Base-by-base conservation (phyloP, 2,888 invertebrate genomes). In the Tupiocoris notatus region DNA sequence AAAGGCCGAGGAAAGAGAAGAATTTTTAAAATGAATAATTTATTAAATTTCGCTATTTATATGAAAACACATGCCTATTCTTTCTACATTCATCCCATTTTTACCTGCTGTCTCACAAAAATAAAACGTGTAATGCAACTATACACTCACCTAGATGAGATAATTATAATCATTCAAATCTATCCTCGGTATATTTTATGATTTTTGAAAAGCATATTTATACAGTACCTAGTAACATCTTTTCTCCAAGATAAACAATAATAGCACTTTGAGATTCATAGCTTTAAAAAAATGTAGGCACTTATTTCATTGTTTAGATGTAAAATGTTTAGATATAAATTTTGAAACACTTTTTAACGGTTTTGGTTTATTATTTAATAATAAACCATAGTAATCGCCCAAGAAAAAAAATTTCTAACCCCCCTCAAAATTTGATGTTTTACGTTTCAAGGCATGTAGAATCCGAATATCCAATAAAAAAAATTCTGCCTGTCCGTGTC, bases 241-340 rank as follows among this genome's bases (percentile, higher is more conserved):
- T n/a, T n/a, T n/a, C n/a, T n/a, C 21, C 39, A 65, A 65, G 39
- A 25, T 39, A 54, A 65, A 54, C 65, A 54, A 65, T 39, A 65
- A 22, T n/a, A 67, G 57, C 21, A 54, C 56, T 22, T 67, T 77
- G 65, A 79, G 78, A 79, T 78, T 79, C 77, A 77, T 68, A 61
- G 63, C 67, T 77, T 67, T 79, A 78, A 79, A 79, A 78, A 79
- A 78, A 79, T 79, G 78, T 79, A 79, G 79, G 79, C 79, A 79
- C 79, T 77, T 78, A 77, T 78, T 77, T 75, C 75, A 77, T 77
- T 77, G 67, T 67, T 39, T 17, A 56, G 22, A 56, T 23, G 67
- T 67, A 56, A n/a, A n/a, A n/a, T n/a, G n/a, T 56, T 56, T 56
- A 56, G 56, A 20, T 3, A 67, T 6, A 56, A 12, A 22, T 21